A percentile compares a stretch with the other conserved stretches of the same genome.
phyloP scores from a whole-genome alignment of 2,113 vertebrate genomes.

The Ondatra zibethicus region DNA sequence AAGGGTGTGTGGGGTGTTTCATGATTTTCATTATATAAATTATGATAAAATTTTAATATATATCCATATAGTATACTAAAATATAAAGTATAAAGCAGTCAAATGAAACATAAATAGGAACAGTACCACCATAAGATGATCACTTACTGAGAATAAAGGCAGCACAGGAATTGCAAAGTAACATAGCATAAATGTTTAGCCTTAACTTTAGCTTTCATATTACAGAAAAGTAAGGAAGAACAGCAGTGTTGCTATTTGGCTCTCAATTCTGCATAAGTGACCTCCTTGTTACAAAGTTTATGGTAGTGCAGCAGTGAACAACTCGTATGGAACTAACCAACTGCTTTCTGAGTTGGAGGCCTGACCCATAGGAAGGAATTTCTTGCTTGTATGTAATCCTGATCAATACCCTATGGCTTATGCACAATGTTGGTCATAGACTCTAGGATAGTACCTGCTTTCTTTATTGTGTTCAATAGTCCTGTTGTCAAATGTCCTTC shows the following conservation, averaged over 20 bases:
- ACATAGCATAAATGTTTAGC: not conserved
- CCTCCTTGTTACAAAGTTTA: not conserved
- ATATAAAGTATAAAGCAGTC: not conserved
- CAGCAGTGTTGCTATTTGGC: not conserved
- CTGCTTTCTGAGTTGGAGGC: not conserved
- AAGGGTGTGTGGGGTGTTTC: not conserved
- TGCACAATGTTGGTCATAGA: rapidly evolving
- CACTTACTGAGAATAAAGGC: slow-evolving; percentile 18
- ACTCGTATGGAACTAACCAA: not conserved
- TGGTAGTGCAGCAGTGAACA: not conserved
- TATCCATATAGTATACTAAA: not conserved
- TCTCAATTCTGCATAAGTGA: not conserved
- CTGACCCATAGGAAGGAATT: not conserved
- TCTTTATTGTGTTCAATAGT: not conserved
- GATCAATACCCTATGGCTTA: not conserved
- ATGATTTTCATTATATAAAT: slow-evolving; percentile 5
- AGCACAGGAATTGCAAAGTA: not conserved
- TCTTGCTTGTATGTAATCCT: not conserved
- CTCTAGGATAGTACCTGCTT: not conserved
- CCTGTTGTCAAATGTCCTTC: not conserved
- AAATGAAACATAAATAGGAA: not conserved
- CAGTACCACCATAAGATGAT: not conserved
- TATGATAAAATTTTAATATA: not conserved
- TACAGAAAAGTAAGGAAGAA: not conserved
- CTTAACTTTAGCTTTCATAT: not conserved